Conservation (phyloP, 64 coral and sea anemone genomes). For the Trachythela sp. region DNA sequence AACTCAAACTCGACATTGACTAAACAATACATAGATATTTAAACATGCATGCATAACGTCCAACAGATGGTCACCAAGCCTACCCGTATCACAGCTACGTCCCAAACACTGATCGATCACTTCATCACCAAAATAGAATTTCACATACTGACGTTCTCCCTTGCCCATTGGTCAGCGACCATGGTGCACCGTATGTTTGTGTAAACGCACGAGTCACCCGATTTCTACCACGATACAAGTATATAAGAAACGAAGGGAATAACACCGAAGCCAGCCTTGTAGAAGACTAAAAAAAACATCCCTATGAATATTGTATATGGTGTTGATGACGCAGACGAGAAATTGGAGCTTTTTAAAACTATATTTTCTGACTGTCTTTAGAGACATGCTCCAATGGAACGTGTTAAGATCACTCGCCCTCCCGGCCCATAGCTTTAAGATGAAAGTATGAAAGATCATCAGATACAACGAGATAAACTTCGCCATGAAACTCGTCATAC, state of each 20-base stretch:
- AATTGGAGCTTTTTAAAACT: constrained; percentile 3
- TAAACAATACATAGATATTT: background rate
- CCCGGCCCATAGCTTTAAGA: constrained; percentile 21
- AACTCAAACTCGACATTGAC: background rate
- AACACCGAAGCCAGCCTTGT: constrained; percentile 5
- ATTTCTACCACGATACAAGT: constrained; percentile 3
- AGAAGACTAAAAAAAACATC: background rate
- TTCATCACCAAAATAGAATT: background rate
- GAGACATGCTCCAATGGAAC: constrained; percentile 25
- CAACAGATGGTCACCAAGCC: constrained; percentile 10
- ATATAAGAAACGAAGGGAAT: background rate
- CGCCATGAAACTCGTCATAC: constrained; percentile 5
- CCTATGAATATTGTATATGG: constrained; percentile 21
- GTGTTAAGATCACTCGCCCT: constrained; percentile 10
- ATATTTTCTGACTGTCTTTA: constrained; percentile 10
- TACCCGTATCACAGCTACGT: background rate
- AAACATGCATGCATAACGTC: background rate
- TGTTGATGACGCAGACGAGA: constrained; percentile 7
- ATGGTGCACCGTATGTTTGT: background rate
- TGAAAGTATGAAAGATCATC: background rate
- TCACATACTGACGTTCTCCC: background rate
- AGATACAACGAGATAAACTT: constrained; percentile 17
- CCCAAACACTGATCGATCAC: background rate
- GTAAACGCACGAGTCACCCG: background rate
- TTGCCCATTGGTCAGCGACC: background rate